Base-by-base conservation (phyloP, 2,888 invertebrate species). In the Blastobasis adustella region DNA sequence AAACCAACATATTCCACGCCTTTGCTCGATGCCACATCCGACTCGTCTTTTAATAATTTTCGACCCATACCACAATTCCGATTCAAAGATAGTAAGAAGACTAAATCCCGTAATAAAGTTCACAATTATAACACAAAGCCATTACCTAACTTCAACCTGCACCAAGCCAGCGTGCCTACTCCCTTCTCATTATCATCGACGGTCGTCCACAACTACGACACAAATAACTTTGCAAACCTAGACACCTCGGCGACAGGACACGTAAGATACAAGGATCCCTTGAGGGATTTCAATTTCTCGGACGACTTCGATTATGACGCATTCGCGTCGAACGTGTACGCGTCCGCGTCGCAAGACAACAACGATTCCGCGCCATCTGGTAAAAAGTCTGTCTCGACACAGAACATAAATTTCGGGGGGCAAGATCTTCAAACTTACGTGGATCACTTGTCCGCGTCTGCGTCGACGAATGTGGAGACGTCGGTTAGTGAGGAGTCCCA, bases 361-460 rank as follows among this genome's bases (percentile, higher is more conserved):
- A 70, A 69, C 39, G 67, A 74, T 42, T 69, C 69, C 42, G 62
- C 56, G 51, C 68, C 69, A 45, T 83, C 70, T 56, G 73, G 73
- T 6, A 84, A 83, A 54, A 88, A 87, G 58, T 85, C 89, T 0
- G 67, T 85, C 56, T 88, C 88, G 2, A 81, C 80, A 0, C 88
- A 88, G 63, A 87, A 84, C 54, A 78, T 89, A 45, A 82, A 71
- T 52, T 86, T 88, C 62, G 84, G 83, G 8, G 79, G 79, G 36
- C 73, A 79, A 59, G 82, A 82, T 49, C 80, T 79, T 54, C 71
- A 79, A 53, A 79, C 79, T 9, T 74, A 74, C 5, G 71, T 83
- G 6, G 81, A 86, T 58, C 85, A 86, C 59, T 62, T 83, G 49
- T 23, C 23, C 23, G 73, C 43, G 5, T 37, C 71, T 38, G 79